Evolutionary conservation across 2,888 invertebrate genomes (phyloP), one percentile per base, ranked within the genome.

Genomic region (Tipula helvola): DNA sequence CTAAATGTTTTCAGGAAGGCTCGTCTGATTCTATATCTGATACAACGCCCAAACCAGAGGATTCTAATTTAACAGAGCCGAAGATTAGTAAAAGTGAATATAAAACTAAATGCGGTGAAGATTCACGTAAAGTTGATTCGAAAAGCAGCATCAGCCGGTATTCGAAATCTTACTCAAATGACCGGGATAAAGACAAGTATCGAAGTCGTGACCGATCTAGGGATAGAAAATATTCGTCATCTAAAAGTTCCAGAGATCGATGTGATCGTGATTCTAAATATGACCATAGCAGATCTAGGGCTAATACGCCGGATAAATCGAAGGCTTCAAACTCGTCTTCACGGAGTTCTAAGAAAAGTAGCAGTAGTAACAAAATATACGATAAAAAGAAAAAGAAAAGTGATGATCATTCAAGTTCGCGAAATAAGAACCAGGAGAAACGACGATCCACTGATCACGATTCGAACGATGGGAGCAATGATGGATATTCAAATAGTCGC

Each of bases 401-500:
- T 71, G 96, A 96, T 89, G 96, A 96, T 90, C 96, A 96, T 89
- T 94, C 94, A 87, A 94, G 94, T 88, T 92, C 94, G 5, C 94
- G 95, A 52, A 93, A 93, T 0, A 94, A 95, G 89, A 93, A 93
- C 12, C 93, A 93, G 83, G 93, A 93, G 86, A 93, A 93, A 88
- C 93, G 96, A 7, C 92, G 96, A 86, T 96, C 96, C 0, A 95
- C 96, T 0, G 96, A 96, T 88, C 92, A 95, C 88, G 96, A 97
- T 91, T 96, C 96, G 0, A 96, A 96, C 88, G 96, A 96, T 90
- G 96, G 95, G 5, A 89, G 91, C 12, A 93, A 93, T 87, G 41
- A 41, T 39, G 84, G 84, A 4, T 41, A 84, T 18, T 28, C 71
- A 3, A 71, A 71, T 28, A 41, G 84, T 84, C 41, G 36, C 8